A percentile compares a stretch with the other conserved stretches of the same genome.
These are phyloP conservation scores for Meteorus cinctellus DNA, from an alignment of 2,888 invertebrate genomes.

Conservation along the genomic window DNA sequence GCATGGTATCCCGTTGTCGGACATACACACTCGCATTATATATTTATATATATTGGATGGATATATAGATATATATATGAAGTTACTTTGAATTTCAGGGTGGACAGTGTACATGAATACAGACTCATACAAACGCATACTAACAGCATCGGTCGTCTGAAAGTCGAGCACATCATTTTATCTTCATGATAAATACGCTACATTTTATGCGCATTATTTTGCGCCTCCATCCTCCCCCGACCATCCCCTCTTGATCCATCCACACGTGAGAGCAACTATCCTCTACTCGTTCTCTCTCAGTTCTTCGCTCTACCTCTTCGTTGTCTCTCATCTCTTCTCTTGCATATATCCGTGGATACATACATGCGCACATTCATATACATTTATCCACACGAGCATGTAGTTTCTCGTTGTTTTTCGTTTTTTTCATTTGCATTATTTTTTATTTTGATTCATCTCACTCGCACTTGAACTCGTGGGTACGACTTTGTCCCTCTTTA, in stretches of 20 bases:
- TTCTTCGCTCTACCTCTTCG: constrained; percentile 49
- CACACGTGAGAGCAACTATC: constrained; percentile 62
- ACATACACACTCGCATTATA: constrained; percentile 6
- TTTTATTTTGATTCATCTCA: constrained; percentile 40
- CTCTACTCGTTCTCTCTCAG: constrained; percentile 61
- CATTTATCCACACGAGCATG: constrained; percentile 50
- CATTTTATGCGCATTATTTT: constrained; percentile 73
- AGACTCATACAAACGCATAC: background rate
- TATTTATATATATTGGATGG: background rate
- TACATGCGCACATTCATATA: background rate
- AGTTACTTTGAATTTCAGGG: constrained; percentile 51
- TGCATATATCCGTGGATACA: constrained; percentile 27
- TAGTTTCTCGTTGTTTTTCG: constrained; percentile 51
- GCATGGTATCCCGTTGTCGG: constrained; percentile 23
- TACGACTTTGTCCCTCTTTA: constrained; percentile 47
- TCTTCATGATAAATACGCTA: constrained; percentile 73
- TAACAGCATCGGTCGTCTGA: constrained; percentile 65
- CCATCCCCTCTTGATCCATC: constrained; percentile 71
- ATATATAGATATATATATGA: background rate
- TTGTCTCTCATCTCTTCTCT: constrained; percentile 37
- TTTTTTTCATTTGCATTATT: constrained; percentile 13
- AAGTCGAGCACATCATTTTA: constrained; percentile 72
- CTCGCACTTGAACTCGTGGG: constrained; percentile 25
- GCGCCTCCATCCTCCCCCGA: constrained; percentile 68
- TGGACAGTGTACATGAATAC: constrained; percentile 55